These are phyloP conservation scores for Mesaphorura yosii DNA, from an alignment of 1,140 invertebrate species.

Conservation along the genomic window DNA sequence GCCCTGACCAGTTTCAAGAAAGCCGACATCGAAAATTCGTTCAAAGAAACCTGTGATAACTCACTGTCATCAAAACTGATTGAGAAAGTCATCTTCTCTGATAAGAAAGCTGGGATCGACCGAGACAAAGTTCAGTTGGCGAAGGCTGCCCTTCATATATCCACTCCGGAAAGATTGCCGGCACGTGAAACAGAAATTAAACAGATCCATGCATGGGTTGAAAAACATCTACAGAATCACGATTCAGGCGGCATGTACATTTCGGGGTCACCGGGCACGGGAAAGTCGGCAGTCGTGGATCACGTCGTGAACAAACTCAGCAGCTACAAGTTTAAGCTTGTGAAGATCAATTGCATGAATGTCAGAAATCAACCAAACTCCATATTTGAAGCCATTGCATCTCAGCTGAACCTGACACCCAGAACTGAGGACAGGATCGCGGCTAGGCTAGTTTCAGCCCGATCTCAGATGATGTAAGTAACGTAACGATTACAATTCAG, in stretches of 20 bases:
- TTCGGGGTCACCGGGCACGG: constrained; percentile 90
- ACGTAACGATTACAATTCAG: not conserved
- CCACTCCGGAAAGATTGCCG: constrained; percentile 52
- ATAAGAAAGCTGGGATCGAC: not conserved
- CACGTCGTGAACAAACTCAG: constrained; percentile 49
- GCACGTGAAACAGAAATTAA: constrained; percentile 65
- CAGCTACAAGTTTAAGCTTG: constrained; percentile 13
- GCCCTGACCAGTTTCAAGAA: too few relatives aligned
- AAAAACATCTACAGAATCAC: constrained; percentile 49
- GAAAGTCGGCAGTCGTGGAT: constrained; percentile 80
- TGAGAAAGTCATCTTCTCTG: too few relatives aligned
- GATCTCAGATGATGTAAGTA: not conserved
- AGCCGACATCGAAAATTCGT: too few relatives aligned
- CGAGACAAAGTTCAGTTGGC: constrained; percentile 5
- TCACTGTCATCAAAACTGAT: too few relatives aligned
- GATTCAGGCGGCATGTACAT: constrained; percentile 76
- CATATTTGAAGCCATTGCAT: constrained; percentile 33
- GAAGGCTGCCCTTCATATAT: constrained; percentile 53
- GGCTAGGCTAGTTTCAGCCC: not conserved
- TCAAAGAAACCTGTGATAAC: too few relatives aligned
- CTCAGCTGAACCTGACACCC: constrained; percentile 36
- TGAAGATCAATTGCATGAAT: constrained; percentile 34
- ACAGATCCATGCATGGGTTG: constrained; percentile 57
- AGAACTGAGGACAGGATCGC: constrained; percentile 39
- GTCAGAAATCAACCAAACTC: constrained; percentile 25